Evolutionary conservation across 2,797 vertebrate species (phyloP).

Genomic region (Lepus townsendii): DNA sequence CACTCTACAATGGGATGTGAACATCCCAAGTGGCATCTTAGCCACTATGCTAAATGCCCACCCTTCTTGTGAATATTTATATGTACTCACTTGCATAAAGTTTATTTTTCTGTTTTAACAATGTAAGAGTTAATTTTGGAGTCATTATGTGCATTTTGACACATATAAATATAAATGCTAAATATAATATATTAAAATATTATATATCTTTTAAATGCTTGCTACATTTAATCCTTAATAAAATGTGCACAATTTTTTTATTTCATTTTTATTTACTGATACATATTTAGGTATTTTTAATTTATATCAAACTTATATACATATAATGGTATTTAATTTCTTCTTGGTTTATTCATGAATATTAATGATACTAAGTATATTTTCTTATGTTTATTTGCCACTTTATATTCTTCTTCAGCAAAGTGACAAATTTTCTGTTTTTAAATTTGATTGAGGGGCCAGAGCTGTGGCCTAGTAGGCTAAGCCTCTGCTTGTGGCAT

Average conservation of each 20-base stretch:
- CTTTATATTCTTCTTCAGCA: neutral
- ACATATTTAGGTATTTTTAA: neutral
- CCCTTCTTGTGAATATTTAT: neutral
- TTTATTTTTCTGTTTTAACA: neutral
- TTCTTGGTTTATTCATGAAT: neutral
- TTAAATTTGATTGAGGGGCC: no score
- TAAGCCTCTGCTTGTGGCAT: no score
- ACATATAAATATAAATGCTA: neutral
- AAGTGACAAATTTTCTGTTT: neutral
- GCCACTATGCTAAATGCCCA: no score
- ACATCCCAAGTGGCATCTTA: no score
- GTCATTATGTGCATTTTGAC: neutral
- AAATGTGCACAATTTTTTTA: neutral
- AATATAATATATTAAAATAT: neutral
- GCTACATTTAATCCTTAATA: neutral
- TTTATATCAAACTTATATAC: neutral
- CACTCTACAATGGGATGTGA: no score
- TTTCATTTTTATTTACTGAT: neutral
- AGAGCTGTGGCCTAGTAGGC: no score
- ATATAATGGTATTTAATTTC: neutral
- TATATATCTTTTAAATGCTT: neutral
- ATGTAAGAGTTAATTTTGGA: neutral
- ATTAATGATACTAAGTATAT: neutral
- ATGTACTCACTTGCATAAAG: neutral
- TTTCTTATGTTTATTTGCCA: neutral